Base-by-base conservation (phyloP, 2,113 vertebrate species). In the Probosciger aterrimus region DNA sequence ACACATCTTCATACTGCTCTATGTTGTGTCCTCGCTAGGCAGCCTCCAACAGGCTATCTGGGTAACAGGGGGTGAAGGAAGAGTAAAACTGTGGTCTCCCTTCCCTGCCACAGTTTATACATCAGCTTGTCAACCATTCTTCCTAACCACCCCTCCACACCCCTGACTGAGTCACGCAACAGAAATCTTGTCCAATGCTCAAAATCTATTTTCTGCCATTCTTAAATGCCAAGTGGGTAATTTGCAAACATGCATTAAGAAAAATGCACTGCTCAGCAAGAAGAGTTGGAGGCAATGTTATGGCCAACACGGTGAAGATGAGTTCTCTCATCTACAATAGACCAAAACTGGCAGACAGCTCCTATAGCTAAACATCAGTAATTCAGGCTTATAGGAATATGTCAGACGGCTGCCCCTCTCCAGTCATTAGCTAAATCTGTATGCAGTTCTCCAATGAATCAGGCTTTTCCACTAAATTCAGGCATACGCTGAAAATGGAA, bases 241-340 rank as follows among this genome's bases (percentile, higher is more conserved):
- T 35, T 46, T 16, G 39, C 17, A 33, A 80, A 77, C 47, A 50
- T 8, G 2, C 9, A 17, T 28, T 18, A 68, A 27, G 14, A 43
- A 84, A 89, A 91, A 64, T 6, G 2, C 8, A 33, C 6, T 14
- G 19, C 22, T 82, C 5, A 19, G 18, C 13, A 35, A 9, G 53
- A 23, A 60, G 22, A 33, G 33, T 4, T 86, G 53, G 33, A 50
- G 11, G 28, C 3, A 3, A 41, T 8, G 1, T 2, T 49, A 10
- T 10, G 3, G n/a, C 14, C 23, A 46, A 16, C 27, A 55, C 0
- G 0, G 12, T 18, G 12, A 2, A 3, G 19, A 46, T 37, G 37
- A 90, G 11, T 13, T 90, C 28, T 33, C 9, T 70, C 16, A 60
- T 46, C 9, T 37, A 52, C 52, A 43, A 5, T 20, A 47, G 68